phyloP scores from a whole-genome alignment of 1,140 invertebrate genomes.

The Sinonovacula constricta region DNA sequence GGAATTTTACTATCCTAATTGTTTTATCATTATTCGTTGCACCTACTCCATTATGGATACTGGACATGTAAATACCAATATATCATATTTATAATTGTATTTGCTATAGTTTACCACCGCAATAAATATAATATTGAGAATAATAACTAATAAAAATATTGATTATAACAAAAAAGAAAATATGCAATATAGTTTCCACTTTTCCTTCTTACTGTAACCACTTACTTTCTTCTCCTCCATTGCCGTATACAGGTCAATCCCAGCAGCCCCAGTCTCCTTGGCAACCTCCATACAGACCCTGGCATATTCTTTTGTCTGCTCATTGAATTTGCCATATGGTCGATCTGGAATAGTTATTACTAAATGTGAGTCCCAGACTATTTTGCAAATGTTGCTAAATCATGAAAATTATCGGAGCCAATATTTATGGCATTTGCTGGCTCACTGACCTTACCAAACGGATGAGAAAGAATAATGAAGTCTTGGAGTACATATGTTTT shows the following conservation, averaged over 20 bases:
- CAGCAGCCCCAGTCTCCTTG: slow-evolving; percentile 53
- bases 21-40: too few species aligned
- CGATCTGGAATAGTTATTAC: slow-evolving; percentile 53
- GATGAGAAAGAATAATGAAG: background rate
- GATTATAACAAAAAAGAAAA: too few species aligned
- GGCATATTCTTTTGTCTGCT: slow-evolving; percentile 63
- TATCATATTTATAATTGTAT: too few species aligned
- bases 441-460: background rate
- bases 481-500: background rate
- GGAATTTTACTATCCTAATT: too few species aligned
- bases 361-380: background rate
- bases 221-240: slow-evolving; percentile 67
- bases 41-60: too few species aligned
- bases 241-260: slow-evolving; percentile 66
- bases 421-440: too few species aligned
- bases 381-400: background rate
- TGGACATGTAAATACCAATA: too few species aligned
- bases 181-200: too few species aligned
- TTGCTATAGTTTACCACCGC: too few species aligned
- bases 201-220: too few species aligned
- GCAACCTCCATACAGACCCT: slow-evolving; percentile 59
- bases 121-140: too few species aligned
- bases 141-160: too few species aligned
- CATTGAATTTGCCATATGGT: slow-evolving; percentile 54
- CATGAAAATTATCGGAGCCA: background rate